A percentile compares a stretch with the other conserved stretches of the same genome.
Evolutionary conservation across 2,113 vertebrate genomes (phyloP).

Genomic region (Mesoclemmys tuberculata): DNA sequence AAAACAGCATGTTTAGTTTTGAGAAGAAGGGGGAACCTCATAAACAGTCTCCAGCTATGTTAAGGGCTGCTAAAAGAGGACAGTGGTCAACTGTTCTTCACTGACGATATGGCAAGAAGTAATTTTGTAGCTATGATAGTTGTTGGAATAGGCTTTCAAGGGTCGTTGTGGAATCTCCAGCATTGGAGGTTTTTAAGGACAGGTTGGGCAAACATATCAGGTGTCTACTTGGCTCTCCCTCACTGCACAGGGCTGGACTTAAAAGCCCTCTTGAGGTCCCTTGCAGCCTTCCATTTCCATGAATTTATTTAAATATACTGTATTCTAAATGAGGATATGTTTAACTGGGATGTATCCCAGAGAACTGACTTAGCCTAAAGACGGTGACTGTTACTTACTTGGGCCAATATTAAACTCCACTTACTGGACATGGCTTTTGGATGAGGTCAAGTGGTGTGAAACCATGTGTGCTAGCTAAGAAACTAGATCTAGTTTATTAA

Average conservation of each 20-base stretch:
- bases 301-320: background rate
- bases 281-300: background rate
- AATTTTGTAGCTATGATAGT: background rate
- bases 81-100: background rate
- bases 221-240: background rate
- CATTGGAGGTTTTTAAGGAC: background rate
- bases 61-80: background rate
- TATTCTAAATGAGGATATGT: background rate
- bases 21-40: background rate
- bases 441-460: rapidly evolving
- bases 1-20: too few species aligned
- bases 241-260: background rate
- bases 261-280: background rate
- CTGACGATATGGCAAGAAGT: background rate
- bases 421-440: rapidly evolving
- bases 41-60: background rate
- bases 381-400: rapidly evolving
- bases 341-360: background rate
- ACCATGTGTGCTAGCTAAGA: background rate
- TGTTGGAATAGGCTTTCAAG: background rate
- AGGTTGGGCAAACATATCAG: background rate
- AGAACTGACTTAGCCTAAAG: rapidly evolving
- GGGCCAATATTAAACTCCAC: rapidly evolving
- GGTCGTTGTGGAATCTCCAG: background rate
- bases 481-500: rapidly evolving